A percentile compares a stretch with the other conserved stretches of the same genome.
phyloP scores from a whole-genome alignment of 2,797 vertebrate genomes.

The Thripadectes ignobilis region DNA sequence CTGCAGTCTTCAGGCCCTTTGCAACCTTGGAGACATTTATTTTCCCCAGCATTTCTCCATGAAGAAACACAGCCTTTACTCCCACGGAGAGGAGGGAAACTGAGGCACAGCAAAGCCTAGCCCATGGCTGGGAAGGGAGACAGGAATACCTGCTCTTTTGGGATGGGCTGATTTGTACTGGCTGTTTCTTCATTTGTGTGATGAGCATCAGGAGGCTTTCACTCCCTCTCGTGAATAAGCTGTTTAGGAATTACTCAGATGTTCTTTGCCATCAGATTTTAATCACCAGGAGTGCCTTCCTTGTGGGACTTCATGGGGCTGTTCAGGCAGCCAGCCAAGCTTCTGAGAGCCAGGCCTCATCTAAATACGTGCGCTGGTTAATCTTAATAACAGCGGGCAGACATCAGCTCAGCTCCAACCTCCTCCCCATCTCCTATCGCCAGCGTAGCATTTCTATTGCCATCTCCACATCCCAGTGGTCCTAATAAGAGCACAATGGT shows the following conservation, averaged over 20 bases:
- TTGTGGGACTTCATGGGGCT: not conserved
- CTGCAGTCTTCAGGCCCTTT: constrained; percentile 4
- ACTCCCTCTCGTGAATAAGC: not conserved
- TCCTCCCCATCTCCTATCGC: not conserved
- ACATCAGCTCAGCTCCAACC: not conserved
- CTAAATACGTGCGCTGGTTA: not conserved
- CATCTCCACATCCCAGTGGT: rapidly evolving
- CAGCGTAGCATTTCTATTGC: rapidly evolving
- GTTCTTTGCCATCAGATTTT: constrained; percentile 43
- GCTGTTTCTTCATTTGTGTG: not conserved
- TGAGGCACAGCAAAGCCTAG: not conserved
- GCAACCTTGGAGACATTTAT: constrained; percentile 13
- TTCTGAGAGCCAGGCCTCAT: not conserved
- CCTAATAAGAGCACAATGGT: rapidly evolving
- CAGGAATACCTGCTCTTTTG: not conserved
- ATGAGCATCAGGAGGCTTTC: not conserved
- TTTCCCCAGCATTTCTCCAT: not conserved
- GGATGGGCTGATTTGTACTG: not conserved
- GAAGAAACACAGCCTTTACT: not conserved
- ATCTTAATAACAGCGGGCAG: not conserved
- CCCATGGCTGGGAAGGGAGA: not conserved
- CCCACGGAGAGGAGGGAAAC: not conserved
- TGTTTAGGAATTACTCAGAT: not conserved
- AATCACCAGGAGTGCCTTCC: constrained; percentile 21
- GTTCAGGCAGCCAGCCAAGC: constrained; percentile 18